Evolutionary conservation across 2,888 invertebrate genomes (phyloP), one percentile per base, ranked within the genome.

Genomic region (Nysson spinosus): DNA sequence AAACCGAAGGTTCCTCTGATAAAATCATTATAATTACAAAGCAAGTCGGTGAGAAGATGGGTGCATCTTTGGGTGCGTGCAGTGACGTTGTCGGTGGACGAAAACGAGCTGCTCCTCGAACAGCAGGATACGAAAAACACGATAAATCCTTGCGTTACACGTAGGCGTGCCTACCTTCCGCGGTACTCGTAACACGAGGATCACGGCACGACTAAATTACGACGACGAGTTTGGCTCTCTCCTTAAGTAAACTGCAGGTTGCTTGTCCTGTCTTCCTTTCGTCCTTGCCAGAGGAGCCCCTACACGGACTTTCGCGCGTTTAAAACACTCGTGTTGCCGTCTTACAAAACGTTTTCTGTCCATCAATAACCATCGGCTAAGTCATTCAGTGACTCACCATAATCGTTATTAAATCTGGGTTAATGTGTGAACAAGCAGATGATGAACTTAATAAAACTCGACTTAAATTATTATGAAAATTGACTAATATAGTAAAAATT

Each of bases 91-190:
- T 55, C 55, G 44, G 16, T 17, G 22, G 40, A 56, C 49, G 54
- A 55, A 55, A 63, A 55, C 58, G 50, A 55, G 44, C 40, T 43
- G 58, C 50, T 54, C 20, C 63, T 43, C 62, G n/a, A n/a, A 37
- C 47, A 46, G 22, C 50, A 49, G 57, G 72, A 79, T 73, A 68
- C 69, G 67, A 73, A 71, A 75, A 73, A 73, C 69, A 78, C 69
- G 75, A 79, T 79, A 78, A 80, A 79, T 78, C 58, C 63, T 34
- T 57, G 69, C 77, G 76, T 78, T 77, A 64, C 74, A 65, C 70
- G 78, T 80, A 70, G 78, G 78, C 73, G 77, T 73, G 56, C 32
- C 62, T 40, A 40, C 58, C 60, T 71, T 68, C 70, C 46, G 67
- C 57, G 54, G 64, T 72, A 62, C 62, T 51, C 69, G 49, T 49